Conservation (phyloP, 2,888 invertebrate genomes). For the Tipula lateralis region DNA sequence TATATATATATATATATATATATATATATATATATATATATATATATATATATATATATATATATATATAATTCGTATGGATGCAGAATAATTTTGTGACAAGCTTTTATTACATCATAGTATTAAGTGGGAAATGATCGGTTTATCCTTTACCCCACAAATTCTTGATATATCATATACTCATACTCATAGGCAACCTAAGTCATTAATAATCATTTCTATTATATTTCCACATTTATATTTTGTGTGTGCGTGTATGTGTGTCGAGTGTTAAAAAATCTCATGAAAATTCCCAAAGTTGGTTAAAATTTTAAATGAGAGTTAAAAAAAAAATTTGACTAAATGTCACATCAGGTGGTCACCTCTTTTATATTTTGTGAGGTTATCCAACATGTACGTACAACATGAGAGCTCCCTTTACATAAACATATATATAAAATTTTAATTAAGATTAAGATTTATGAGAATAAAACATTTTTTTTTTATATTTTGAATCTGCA, state of each 20-base stretch:
- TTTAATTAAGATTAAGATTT: constrained; percentile 19
- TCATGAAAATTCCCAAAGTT: constrained; percentile 12
- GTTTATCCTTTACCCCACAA: neutral
- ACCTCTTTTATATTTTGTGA: constrained; percentile 9
- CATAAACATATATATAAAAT: neutral
- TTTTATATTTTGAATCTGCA: neutral
- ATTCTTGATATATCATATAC: neutral
- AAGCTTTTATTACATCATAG: neutral
- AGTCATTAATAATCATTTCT: constrained; percentile 19
- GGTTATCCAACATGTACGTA: neutral
- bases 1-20: no score
- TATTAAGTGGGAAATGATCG: neutral
- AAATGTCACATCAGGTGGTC: constrained; percentile 24
- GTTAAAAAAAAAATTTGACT: neutral
- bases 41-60: neutral
- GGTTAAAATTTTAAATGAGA: constrained; percentile 11
- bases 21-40: no score
- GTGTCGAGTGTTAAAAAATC: neutral
- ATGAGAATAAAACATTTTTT: neutral
- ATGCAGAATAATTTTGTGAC: neutral
- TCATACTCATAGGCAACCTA: neutral
- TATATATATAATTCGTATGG: neutral
- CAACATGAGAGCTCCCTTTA: neutral
- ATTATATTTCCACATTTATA: neutral
- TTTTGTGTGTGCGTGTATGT: neutral